phyloP scores from a whole-genome alignment of 1,140 invertebrate genomes.

The Muscidifurax raptorellus region DNA sequence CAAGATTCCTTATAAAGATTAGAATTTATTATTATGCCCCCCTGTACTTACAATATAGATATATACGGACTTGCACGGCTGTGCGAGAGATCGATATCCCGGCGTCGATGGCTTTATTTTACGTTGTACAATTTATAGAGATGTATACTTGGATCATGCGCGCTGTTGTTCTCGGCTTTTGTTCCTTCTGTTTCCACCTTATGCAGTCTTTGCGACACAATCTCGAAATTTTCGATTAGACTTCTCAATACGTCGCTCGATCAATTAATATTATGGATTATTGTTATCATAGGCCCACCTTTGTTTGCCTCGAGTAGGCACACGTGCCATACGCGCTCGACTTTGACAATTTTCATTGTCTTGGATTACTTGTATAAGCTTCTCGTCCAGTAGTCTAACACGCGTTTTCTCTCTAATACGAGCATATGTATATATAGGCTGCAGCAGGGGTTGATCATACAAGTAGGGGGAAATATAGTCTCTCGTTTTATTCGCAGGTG shows the following conservation, averaged over 20 bases:
- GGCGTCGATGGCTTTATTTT: not conserved
- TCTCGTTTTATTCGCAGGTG: not conserved
- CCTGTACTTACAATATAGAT: too few species aligned
- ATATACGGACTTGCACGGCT: not conserved
- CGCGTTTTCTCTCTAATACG: not conserved
- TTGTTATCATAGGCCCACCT: not conserved
- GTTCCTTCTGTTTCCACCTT: too few species aligned
- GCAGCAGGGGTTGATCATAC: not conserved
- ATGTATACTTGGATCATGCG: too few species aligned
- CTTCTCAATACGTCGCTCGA: too few species aligned
- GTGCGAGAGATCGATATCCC: constrained; percentile 31
- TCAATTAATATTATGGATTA: too few species aligned
- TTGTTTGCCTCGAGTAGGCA: not conserved
- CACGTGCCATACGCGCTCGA: not conserved
- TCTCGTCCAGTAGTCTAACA: constrained; percentile 2
- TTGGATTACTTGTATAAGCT: not conserved
- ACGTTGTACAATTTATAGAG: not conserved
- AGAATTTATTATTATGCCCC: constrained; percentile 45
- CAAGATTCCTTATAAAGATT: constrained; percentile 46
- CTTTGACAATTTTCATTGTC: constrained; percentile 20
- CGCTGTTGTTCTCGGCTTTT: too few species aligned
- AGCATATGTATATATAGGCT: not conserved
- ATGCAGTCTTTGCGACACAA: too few species aligned
- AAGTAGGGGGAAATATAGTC: not conserved
- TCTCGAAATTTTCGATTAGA: too few species aligned